These are phyloP conservation scores for Ictalurus furcatus DNA, from an alignment of 2,113 vertebrate genomes.

Conservation along the genomic window DNA sequence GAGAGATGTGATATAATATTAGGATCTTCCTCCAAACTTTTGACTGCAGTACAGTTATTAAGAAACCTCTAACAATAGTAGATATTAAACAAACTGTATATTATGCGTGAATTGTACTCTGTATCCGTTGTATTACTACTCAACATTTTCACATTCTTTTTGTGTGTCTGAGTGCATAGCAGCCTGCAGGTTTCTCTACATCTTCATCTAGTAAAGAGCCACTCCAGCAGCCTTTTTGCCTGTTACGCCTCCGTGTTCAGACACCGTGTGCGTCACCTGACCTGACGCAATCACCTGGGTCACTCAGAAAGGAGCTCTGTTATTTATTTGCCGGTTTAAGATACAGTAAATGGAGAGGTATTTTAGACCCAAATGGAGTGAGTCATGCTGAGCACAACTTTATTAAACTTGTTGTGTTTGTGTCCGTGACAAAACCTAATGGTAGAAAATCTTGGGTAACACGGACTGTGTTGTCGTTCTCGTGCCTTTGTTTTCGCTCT, in stretches of 20 bases:
- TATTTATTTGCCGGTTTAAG: neutral
- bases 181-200: neutral
- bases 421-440: neutral
- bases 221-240: neutral
- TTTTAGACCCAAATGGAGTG: neutral
- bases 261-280: neutral
- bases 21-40: neutral
- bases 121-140: neutral
- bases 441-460: neutral
- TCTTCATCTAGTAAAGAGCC: neutral
- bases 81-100: neutral
- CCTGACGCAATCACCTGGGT: neutral
- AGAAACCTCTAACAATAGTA: neutral
- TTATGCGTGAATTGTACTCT: neutral
- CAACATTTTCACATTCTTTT: neutral
- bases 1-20: neutral
- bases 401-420: neutral
- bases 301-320: neutral
- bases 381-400: neutral
- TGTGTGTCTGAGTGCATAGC: neutral
- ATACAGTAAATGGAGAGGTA: neutral
- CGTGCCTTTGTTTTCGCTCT: neutral
- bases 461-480: neutral
- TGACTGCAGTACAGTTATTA: neutral
- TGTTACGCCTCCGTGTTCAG: neutral